Evolutionary conservation across 2,113 vertebrate genomes (phyloP), one percentile per base, ranked within the genome.

Genomic region (Phalacrocorax aristotelis): DNA sequence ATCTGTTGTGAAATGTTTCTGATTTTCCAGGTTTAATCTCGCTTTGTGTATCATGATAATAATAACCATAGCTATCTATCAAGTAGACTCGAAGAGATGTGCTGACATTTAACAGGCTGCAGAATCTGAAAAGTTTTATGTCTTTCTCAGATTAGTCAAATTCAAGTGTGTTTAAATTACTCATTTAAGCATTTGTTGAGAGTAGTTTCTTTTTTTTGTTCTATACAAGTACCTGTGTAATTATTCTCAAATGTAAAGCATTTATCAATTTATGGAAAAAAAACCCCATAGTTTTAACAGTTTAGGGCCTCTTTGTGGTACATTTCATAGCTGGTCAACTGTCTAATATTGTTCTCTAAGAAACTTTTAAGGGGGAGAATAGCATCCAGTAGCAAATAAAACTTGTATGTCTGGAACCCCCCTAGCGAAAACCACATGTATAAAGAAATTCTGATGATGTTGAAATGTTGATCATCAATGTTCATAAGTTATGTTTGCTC

Each of bases 371-470:
- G 34, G 44, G 8, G 14, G 18, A 89, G 8, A 92, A 65, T 27
- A 75, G 7, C 29, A 90, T 20, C 30, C 57, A 49, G 25, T 34
- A 65, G 16, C 34, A 88, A 85, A 64, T 58, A 62, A 78, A 57
- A 38, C 11, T 58, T 74, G 13, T 25, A 7, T 54, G 30, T 51
- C 27, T 87, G 38, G 40, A 79, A 61, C 6, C 20, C 27, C 15
- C 22, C 16, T 20, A 49, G 54, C 27, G 30, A 65, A 55, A 75
- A 68, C 4, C 42, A 38, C 0, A 36, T 0, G 0, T 15, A 13
- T 22, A 13, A 89, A 86, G 58, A 72, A 48, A 20, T 4, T 48
- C 20, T 76, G 10, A 3, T 71, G 21, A 46, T 51, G 11, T 26
- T 72, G 44, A 72, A 69, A 40, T 15, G 3, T 57, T 65, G 36